Conservation (phyloP, 1,140 invertebrate genomes). For the Homalodisca vitripennis region DNA sequence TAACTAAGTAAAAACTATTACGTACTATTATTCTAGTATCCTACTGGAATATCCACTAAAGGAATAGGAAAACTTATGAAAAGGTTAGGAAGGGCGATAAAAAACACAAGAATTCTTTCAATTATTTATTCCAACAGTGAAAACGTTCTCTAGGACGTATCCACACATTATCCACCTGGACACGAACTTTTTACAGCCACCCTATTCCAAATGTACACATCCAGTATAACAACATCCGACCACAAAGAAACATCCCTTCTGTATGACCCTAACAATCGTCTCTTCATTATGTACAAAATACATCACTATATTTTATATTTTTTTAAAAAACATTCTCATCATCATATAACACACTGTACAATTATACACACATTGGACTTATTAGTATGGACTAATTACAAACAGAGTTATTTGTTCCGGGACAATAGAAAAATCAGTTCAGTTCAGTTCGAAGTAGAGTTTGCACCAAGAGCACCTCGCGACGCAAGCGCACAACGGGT, state of each 20-base stretch:
- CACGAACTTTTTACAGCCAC: conserved; percentile 9
- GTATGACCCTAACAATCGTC: conserved; percentile 18
- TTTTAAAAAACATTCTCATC: conserved; percentile 28
- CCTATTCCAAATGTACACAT: conserved; percentile 8
- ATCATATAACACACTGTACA: conserved; percentile 35
- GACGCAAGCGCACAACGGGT: neutral
- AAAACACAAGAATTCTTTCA: no score
- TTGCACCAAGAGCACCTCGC: neutral
- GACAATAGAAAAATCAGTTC: conserved; percentile 2
- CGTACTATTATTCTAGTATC: no score
- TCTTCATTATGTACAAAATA: conserved; percentile 29
- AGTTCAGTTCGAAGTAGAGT: neutral
- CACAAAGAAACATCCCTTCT: neutral
- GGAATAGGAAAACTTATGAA: no score
- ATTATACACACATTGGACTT: conserved; percentile 34
- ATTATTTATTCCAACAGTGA: conserved; percentile 28
- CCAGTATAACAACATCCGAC: conserved; percentile 22
- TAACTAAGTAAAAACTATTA: no score
- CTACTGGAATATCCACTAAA: no score
- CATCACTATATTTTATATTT: conserved; percentile 11
- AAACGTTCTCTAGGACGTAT: conserved; percentile 26
- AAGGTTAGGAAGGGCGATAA: no score
- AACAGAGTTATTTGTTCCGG: conserved; percentile 23
- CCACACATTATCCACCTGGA: conserved; percentile 5
- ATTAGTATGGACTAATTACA: conserved; percentile 21